Conservation (phyloP, 2,888 invertebrate species). For the Beris chalybata region DNA sequence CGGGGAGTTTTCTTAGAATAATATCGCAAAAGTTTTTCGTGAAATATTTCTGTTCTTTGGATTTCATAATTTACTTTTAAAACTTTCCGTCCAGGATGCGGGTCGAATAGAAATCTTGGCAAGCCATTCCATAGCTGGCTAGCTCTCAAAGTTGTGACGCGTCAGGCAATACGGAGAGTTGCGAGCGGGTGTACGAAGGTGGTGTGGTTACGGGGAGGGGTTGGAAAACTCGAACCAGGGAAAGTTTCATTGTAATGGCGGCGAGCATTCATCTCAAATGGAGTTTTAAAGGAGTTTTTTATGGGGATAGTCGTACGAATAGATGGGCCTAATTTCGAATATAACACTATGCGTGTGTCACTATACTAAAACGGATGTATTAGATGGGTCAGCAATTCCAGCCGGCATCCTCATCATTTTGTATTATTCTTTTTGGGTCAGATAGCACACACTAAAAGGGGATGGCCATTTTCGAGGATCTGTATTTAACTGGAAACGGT, state of each 20-base stretch:
- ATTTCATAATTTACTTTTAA: conserved; percentile 39
- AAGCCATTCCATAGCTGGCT: background rate
- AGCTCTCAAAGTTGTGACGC: conserved; percentile 5
- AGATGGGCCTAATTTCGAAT: conserved; percentile 15
- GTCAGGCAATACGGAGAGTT: conserved; percentile 2
- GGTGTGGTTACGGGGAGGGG: background rate
- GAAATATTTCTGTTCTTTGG: conserved; percentile 37
- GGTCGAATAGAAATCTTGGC: too few species aligned
- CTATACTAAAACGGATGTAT: background rate
- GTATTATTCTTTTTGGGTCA: conserved; percentile 20
- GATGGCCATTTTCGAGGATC: conserved; percentile 27
- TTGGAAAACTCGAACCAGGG: conserved; percentile 6
- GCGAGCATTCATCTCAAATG: conserved; percentile 12
- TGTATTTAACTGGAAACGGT: conserved; percentile 23
- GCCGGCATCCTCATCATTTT: conserved; percentile 12
- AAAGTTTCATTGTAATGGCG: conserved; percentile 15
- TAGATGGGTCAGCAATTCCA: conserved; percentile 24
- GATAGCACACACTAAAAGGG: conserved; percentile 12
- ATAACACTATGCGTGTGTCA: conserved; percentile 10
- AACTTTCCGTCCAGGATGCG: conserved; percentile 24
- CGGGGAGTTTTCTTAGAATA: conserved; percentile 32
- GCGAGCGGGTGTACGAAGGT: background rate
- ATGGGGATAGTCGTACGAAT: conserved; percentile 6
- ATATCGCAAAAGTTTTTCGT: conserved; percentile 10
- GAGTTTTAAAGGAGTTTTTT: conserved; percentile 26